Conservation (phyloP, 2,113 vertebrate genomes). For the Sebastes fasciatus region DNA sequence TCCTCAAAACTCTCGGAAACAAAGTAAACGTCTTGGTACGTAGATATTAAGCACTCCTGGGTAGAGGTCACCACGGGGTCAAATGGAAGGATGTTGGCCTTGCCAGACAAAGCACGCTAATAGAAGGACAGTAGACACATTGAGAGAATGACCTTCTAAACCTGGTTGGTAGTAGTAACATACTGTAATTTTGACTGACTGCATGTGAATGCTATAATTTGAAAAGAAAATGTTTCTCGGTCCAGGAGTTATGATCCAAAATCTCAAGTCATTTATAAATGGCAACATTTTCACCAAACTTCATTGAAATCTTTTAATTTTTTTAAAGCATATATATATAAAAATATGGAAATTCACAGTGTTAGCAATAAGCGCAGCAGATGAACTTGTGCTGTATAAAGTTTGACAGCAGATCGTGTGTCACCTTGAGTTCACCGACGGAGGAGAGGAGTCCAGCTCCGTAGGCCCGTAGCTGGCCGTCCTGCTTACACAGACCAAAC, state of each 20-base stretch:
- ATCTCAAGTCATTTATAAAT: not conserved
- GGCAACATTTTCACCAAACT: not conserved
- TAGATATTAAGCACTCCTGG: constrained; percentile 30
- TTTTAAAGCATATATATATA: too few relatives aligned
- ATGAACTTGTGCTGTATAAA: not conserved
- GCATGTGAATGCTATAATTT: not conserved
- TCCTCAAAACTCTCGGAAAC: constrained; percentile 31
- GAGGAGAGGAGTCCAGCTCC: constrained; percentile 42
- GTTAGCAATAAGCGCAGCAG: not conserved
- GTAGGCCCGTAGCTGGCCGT: constrained; percentile 8
- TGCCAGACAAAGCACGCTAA: constrained; percentile 33
- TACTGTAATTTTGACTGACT: not conserved
- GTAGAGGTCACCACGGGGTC: constrained; percentile 85
- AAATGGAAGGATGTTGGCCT: constrained; percentile 83
- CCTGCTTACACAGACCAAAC: constrained; percentile 40
- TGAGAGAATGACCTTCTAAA: not conserved
- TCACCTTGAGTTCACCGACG: constrained; percentile 37
- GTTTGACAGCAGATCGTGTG: not conserved
- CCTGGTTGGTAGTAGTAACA: not conserved
- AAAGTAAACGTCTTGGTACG: constrained; percentile 30
- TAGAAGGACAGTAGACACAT: not conserved
- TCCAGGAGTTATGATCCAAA: not conserved
- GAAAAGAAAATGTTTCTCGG: not conserved
- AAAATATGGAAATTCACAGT: not conserved
- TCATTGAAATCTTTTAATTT: not conserved